Evolutionary conservation across 2,113 vertebrate species (phyloP).

Genomic region (Oreocharis arfaki): DNA sequence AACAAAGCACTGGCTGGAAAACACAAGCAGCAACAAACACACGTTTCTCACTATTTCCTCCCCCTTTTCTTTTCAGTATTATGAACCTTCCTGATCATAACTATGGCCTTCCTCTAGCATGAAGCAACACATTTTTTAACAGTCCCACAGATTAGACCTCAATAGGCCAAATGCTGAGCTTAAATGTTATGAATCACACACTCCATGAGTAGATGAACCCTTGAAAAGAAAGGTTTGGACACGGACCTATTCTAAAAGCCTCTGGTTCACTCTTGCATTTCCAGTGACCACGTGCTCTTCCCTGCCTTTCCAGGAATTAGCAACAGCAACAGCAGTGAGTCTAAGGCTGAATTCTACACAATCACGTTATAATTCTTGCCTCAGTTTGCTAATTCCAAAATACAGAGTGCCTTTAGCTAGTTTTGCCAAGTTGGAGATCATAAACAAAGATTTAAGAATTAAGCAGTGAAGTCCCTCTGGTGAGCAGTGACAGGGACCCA

Average conservation of each 20-base stretch:
- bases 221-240: not conserved
- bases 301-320: not conserved
- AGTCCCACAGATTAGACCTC: not conserved
- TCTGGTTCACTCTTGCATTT: not conserved
- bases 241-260: not conserved
- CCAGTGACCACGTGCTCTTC: not conserved
- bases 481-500: not conserved
- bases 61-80: not conserved
- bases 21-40: not conserved
- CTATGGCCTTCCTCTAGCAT: not conserved
- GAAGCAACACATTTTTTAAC: not conserved
- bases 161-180: not conserved
- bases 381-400: not conserved
- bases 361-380: not conserved
- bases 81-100: not conserved
- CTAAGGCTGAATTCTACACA: not conserved
- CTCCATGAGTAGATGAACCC: not conserved
- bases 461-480: not conserved
- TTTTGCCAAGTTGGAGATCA: not conserved
- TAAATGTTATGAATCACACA: not conserved
- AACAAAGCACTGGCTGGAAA: not conserved
- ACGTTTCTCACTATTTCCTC: not conserved
- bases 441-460: not conserved
- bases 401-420: not conserved
- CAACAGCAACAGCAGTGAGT: not conserved